These are phyloP conservation scores for Paraescarpia echinospica DNA, from an alignment of 1,140 invertebrate species.

Conservation along the genomic window DNA sequence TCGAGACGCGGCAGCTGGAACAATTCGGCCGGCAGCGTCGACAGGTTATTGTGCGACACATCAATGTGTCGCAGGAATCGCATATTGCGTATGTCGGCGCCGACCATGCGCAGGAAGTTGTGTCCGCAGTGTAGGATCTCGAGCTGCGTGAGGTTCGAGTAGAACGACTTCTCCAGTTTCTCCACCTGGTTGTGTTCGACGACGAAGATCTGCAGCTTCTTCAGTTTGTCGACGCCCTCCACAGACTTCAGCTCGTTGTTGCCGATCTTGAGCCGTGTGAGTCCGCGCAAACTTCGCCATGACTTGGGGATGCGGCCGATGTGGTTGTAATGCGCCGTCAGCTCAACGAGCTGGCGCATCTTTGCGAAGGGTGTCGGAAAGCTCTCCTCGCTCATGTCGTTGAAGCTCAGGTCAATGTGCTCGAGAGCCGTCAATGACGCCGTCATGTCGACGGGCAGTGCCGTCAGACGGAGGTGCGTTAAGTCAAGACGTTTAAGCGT, in stretches of 20 bases:
- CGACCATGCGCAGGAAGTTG: constrained; percentile 43
- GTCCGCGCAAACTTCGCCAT: constrained; percentile 39
- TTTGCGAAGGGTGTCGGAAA: constrained; percentile 44
- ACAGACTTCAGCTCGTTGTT: constrained; percentile 43
- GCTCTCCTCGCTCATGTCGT: constrained; percentile 42
- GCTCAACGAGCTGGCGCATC: constrained; percentile 44
- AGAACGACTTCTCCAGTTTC: constrained; percentile 42
- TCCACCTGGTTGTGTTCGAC: constrained; percentile 48
- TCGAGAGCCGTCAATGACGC: constrained; percentile 40
- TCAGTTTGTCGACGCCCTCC: constrained; percentile 46
- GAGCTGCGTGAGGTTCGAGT: constrained; percentile 38
- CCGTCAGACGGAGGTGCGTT: constrained; percentile 37
- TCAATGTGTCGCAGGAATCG: constrained; percentile 43
- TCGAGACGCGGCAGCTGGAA: constrained; percentile 47
- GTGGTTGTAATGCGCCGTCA: constrained; percentile 45
- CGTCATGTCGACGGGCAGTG: constrained; percentile 40
- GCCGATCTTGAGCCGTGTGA: constrained; percentile 45
- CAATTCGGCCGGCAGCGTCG: constrained; percentile 48
- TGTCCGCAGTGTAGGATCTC: constrained; percentile 45
- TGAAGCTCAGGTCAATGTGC: constrained; percentile 48
- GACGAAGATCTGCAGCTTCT: constrained; percentile 45
- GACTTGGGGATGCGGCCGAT: constrained; percentile 42
- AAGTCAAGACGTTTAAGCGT: constrained; percentile 41
- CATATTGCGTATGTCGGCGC: constrained; percentile 42
- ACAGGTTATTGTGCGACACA: constrained; percentile 48